Evolutionary conservation across 2,797 vertebrate species (phyloP), one percentile per base, ranked within the genome.

Genomic region (Clarias platycephalus): DNA sequence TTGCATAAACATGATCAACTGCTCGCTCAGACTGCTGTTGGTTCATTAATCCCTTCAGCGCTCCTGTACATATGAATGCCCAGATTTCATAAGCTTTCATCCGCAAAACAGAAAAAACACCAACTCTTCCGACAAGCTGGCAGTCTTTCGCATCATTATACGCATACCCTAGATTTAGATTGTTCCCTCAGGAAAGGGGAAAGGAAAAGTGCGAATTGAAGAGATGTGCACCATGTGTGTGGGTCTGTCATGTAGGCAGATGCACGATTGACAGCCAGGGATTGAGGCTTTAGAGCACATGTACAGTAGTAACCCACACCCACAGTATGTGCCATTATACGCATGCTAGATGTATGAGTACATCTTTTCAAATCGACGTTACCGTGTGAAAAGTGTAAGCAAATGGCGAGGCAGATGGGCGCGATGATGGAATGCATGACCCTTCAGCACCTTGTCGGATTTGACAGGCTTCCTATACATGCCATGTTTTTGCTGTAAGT

Each of bases 11-110:
- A 85, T 31, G 63, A 81, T 82, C 67, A 44, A 82, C 83, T 72
- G 74, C 80, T 84, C 44, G 44, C 71, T 70, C 66, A 28, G 82
- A 85, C 71, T 77, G 72, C 79, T 76, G 68, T 67, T 55, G 85
- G 83, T 86, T 84, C 85, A 86, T 84, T 88, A 86, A 84, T 88
- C 87, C 83, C 70, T 34, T 84, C 68, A 84, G 74, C 75, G 75
- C 80, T 67, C 74, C 67, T 75, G 84, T 63, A 79, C 87, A 81
- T 82, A 83, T 77, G 82, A 74, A 78, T 85, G 84, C 71, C 85
- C 84, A 75, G 80, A 86, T 83, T 86, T 71, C 85, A 84, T 83
- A 84, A 76, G 57, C 74, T 63, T 87, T 63, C 87, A 81, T 80
- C 77, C 72, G 82, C 57, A n/a, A 34, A 40, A 76, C 44, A 82